A percentile compares a stretch with the other conserved stretches of the same genome.
Conservation (phyloP, 2,113 vertebrate genomes). For the Trogon surrucura region DNA sequence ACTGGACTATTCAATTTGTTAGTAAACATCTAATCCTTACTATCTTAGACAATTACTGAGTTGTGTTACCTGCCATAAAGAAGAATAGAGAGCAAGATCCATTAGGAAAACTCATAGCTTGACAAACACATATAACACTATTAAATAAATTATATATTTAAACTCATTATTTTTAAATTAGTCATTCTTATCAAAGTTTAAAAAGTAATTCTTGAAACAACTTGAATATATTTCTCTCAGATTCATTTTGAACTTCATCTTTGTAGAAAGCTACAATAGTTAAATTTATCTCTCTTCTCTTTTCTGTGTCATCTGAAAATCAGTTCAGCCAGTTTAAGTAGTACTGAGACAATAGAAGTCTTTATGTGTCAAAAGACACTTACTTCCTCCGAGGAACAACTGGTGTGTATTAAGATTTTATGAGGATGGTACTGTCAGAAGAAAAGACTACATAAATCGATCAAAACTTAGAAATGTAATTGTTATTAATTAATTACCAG, state of each 20-base stretch:
- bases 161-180: neutral
- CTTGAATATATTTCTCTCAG: neutral
- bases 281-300: neutral
- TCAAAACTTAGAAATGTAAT: neutral
- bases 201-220: neutral
- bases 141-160: neutral
- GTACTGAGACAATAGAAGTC: neutral
- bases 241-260: neutral
- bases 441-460: neutral
- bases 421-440: fast-evolving
- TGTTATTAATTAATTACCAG: neutral
- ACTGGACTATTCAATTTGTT: neutral
- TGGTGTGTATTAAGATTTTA: neutral
- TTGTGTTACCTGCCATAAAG: neutral
- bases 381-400: neutral
- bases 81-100: neutral
- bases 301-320: neutral
- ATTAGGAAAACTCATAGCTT: neutral
- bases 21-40: neutral
- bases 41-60: neutral
- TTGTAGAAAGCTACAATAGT: neutral
- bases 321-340: neutral
- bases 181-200: neutral
- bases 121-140: neutral
- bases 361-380: neutral